Evolutionary conservation across 2,113 vertebrate species (phyloP), one percentile per base, ranked within the genome.

Genomic region (Pollimyrus isidori): DNA sequence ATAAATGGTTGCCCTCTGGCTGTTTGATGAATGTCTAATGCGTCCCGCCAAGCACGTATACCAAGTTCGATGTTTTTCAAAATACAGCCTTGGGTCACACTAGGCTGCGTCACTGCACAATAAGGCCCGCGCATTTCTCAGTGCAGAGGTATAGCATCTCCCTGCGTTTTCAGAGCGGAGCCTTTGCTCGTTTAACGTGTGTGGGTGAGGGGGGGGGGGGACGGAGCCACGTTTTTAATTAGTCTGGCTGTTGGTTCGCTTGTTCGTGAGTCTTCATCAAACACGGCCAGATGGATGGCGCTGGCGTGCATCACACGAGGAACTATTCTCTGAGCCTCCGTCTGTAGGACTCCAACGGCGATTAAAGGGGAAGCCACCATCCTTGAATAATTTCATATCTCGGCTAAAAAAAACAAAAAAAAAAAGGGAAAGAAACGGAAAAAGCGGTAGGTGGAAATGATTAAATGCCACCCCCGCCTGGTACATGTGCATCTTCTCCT

Each of bases 231-330:
- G 62, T 35, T 80, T 80, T 88, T 88, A 88, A 53, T 53, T 89
- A 89, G 42, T 30, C 88, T 13, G 88, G 88, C 62, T 80, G 88
- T 56, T 52, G 88, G 69, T 53, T 52, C 7, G 23, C 42, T 89
- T 52, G 30, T 26, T 30, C 49, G 35, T 53, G 69, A 89, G n/a
- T 49, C 88, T 52, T 82, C 46, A 82, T 69, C 73, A 89, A 89
- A 89, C 30, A 89, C 3, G 4, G 49, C 88, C 88, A 89, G 88
- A 89, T 89, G 88, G 88, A 89, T 39, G 30, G n/a, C 2, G 26
- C 73, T 89, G 88, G 88, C 73, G 49, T 65, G 4, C 73, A 45
- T 69, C n/a, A n/a, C 30, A 53, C 21, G 11, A 39, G 48, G 62
- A 45, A 50, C 42, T 73, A 23, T 48, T 88, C 88, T 76, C 46